Evolutionary conservation across 2,888 invertebrate genomes (phyloP).

Genomic region (Scrobipalpa costella): DNA sequence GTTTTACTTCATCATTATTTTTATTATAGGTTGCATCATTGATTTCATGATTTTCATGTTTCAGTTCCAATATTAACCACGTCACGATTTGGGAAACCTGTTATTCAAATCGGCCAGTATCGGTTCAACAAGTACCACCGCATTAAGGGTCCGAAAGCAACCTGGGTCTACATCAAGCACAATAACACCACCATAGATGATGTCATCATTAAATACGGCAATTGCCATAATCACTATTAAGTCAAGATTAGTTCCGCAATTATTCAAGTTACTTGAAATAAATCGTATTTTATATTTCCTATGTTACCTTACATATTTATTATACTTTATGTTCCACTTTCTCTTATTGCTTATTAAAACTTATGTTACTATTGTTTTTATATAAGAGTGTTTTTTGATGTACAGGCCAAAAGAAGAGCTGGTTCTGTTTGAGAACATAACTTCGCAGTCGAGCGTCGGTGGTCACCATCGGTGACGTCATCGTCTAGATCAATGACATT

Average conservation of each 20-base stretch:
- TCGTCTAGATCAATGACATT: constrained; percentile 39
- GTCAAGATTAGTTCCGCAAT: too few relatives aligned
- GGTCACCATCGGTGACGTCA: constrained; percentile 45
- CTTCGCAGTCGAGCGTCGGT: constrained; percentile 46
- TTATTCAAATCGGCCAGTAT: constrained; percentile 34
- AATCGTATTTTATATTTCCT: too few relatives aligned
- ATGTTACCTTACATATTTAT: background rate
- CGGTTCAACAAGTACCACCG: constrained; percentile 34
- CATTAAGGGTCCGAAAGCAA: constrained; percentile 30
- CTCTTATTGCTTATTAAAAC: too few relatives aligned
- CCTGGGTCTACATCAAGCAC: constrained; percentile 46
- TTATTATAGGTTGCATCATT: background rate
- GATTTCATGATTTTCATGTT: background rate
- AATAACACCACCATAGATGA: constrained; percentile 36
- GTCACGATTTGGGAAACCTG: constrained; percentile 40
- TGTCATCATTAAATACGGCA: constrained; percentile 34
- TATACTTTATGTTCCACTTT: background rate
- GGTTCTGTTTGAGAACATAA: constrained; percentile 39
- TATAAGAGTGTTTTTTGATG: too few relatives aligned
- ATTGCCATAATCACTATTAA: constrained; percentile 29
- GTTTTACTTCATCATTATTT: background rate
- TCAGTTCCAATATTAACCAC: constrained; percentile 24
- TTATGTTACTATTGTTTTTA: too few relatives aligned
- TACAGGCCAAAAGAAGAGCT: constrained; percentile 38
- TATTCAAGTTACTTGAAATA: too few relatives aligned